Evolutionary conservation across 1,140 invertebrate genomes (phyloP), one percentile per base, ranked within the genome.

Genomic region (Tetraneura akinire): DNA sequence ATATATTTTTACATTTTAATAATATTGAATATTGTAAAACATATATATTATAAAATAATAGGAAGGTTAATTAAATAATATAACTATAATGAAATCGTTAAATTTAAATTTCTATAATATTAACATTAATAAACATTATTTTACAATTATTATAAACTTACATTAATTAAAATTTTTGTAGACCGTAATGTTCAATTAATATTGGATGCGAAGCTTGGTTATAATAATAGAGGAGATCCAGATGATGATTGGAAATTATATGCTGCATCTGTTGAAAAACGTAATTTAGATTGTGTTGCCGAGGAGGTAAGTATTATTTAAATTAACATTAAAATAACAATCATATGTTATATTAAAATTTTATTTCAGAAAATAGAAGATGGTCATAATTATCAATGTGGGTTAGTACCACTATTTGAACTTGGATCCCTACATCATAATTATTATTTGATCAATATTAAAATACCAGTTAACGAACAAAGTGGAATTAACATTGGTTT

Each of bases 401-500:
- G 91, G 13, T 89, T 94, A 66, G 89, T 99, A 51, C 95, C 97
- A 42, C 87, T 99, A 14, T 99, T 99, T 88, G 97, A 99, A 86
- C 87, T 99, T 47, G 97, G 97, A n/a, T 96, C 95, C 73, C 87
- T 98, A 23, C 93, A 94, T 85, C 95, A 99, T 86, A 96, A 98
- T 85, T 98, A 91, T 86, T 99, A 99, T 87, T 87, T 99, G 37
- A 87, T 99, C 9, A 99, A 99, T 86, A 88, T 99, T 57, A 90
- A 96, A 80, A 87, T 99, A 55, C 97, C 97, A 2, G 90, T 91
- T 76, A 89, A 92, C 83, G 86, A 89, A 49, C 87, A 85, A 29
- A 88, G 88, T 80, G 89, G 90, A n/a, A 90, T 92, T 80, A 97
- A 97, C 85, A 88, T 89, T 29, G 89, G 91, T 66, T 89, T 96